phyloP scores from a whole-genome alignment of 2,797 vertebrate species.

The Semaprochilodus insignis region DNA sequence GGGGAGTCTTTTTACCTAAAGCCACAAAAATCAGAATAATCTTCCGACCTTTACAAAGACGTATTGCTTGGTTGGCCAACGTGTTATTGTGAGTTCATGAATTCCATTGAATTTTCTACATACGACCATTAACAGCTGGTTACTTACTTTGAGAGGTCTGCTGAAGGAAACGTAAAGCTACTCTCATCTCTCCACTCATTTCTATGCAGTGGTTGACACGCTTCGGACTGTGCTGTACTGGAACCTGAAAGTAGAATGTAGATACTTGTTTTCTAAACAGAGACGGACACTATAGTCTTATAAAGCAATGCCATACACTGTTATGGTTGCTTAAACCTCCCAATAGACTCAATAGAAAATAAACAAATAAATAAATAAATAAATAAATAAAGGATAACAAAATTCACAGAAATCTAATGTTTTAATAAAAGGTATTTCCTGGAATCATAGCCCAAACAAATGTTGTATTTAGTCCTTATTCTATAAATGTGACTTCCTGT shows the following conservation, averaged over 20 bases:
- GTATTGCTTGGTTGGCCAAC: background rate
- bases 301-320: background rate
- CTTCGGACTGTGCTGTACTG: conserved; percentile 64
- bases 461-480: too few relatives aligned
- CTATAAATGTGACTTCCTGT: too few relatives aligned
- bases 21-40: conserved; percentile 24
- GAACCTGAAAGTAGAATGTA: conserved; percentile 59
- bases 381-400: too few relatives aligned
- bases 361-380: too few relatives aligned
- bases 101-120: background rate
- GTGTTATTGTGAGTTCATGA: background rate
- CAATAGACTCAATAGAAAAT: too few relatives aligned
- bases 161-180: conserved; percentile 88
- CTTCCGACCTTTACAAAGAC: background rate
- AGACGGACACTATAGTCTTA: background rate
- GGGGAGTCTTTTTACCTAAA: conserved; percentile 76
- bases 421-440: too few relatives aligned
- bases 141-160: conserved; percentile 80
- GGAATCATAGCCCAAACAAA: too few relatives aligned
- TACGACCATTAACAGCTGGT: background rate
- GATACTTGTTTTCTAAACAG: background rate
- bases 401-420: too few relatives aligned
- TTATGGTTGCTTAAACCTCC: too few relatives aligned
- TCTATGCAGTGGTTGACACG: conserved; percentile 78
- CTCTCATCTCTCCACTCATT: conserved; percentile 89